Percentiles rank a stretch among this genome's conserved stretches.
Evolutionary conservation across 2,113 vertebrate species (phyloP).

Genomic region (Atherinomorus stipes): DNA sequence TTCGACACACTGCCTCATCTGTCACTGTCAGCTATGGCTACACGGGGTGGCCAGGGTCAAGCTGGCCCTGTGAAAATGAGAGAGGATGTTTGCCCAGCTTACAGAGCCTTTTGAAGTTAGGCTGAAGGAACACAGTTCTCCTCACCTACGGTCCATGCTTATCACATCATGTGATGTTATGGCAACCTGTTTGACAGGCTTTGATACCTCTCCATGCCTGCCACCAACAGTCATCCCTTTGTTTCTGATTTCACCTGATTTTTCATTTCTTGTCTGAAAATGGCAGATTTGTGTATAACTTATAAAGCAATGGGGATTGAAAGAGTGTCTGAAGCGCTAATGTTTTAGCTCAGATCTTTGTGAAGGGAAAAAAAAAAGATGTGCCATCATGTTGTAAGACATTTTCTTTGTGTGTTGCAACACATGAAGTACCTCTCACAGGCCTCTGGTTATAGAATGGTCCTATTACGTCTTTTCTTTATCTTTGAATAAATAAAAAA

Average conservation of each 20-base stretch:
- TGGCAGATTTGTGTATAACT: conserved; percentile 51
- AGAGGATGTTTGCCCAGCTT: conserved; percentile 74
- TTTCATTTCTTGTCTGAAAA: conserved; percentile 58
- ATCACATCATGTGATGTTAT: conserved; percentile 56
- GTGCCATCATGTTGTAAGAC: conserved; percentile 76
- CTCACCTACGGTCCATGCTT: conserved; percentile 55
- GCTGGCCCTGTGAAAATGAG: conserved; percentile 64
- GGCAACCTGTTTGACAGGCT: conserved; percentile 47
- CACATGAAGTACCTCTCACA: conserved; percentile 80
- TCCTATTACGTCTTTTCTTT: conserved; percentile 72
- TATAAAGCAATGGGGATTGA: conserved; percentile 31
- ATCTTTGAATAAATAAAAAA: conserved; percentile 59
- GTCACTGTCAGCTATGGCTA: conserved; percentile 77
- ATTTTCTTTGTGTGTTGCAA: conserved; percentile 75
- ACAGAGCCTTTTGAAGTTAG: conserved; percentile 68
- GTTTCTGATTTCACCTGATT: conserved; percentile 60
- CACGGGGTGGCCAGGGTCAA: conserved; percentile 63
- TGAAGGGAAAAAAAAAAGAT: conserved; percentile 69
- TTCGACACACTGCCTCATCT: conserved; percentile 79
- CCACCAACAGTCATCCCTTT: conserved; percentile 46
- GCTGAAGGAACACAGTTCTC: conserved; percentile 64
- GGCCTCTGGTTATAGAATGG: conserved; percentile 73
- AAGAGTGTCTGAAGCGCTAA: conserved; percentile 51
- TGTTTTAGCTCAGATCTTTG: conserved; percentile 58
- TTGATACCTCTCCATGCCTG: conserved; percentile 56